Conservation (phyloP, 2,113 vertebrate genomes). For the Himantopus leucocephalus region DNA sequence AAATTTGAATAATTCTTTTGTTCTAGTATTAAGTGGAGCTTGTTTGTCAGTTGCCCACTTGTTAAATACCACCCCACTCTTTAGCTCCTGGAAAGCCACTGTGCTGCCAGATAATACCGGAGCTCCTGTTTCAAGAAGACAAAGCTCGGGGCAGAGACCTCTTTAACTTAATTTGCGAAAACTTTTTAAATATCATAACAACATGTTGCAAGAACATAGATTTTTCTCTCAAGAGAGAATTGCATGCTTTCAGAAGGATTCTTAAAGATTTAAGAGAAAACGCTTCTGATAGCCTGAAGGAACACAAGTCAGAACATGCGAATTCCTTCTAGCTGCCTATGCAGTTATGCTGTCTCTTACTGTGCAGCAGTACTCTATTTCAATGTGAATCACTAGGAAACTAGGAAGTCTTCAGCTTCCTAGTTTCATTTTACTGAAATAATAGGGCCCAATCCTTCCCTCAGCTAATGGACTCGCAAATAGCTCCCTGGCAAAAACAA, state of each 20-base stretch:
- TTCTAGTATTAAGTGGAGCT: conserved; percentile 9
- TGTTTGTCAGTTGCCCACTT: conserved; percentile 26
- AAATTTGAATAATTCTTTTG: conserved; percentile 12
- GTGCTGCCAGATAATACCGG: conserved; percentile 35
- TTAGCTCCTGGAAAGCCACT: conserved; percentile 40
- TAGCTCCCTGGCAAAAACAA: background rate
- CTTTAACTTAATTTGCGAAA: background rate
- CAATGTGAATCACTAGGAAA: background rate
- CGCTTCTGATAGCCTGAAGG: background rate
- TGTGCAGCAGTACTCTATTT: background rate
- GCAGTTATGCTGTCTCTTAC: background rate
- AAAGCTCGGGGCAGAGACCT: background rate
- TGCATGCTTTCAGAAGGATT: background rate
- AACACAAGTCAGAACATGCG: background rate
- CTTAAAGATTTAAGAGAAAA: background rate
- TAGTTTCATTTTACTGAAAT: background rate
- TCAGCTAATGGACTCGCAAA: background rate
- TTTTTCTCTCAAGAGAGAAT: background rate
- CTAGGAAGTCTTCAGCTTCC: background rate
- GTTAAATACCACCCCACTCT: conserved; percentile 53
- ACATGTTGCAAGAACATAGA: background rate
- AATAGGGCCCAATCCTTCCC: background rate
- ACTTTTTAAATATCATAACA: background rate
- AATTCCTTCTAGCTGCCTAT: background rate
- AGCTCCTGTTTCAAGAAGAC: conserved; percentile 26